Percentiles rank a stretch among this genome's conserved stretches.
These are phyloP conservation scores for Galerucella calmariensis DNA, from an alignment of 2,888 invertebrate species.

Conservation along the genomic window DNA sequence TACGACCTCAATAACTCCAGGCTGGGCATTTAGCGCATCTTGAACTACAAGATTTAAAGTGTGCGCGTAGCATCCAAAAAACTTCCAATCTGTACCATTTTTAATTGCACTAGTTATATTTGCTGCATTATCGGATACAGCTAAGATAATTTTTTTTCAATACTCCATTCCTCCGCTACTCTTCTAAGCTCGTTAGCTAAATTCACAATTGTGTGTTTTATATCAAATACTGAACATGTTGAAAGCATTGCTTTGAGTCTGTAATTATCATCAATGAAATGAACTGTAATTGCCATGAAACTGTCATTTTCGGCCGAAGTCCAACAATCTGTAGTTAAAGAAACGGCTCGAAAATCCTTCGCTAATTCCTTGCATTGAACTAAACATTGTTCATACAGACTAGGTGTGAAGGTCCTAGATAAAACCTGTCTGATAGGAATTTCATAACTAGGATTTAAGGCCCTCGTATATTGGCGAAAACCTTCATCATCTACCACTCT, in stretches of 20 bases:
- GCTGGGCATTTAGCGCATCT: slow-evolving; percentile 14
- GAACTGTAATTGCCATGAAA: too few species aligned
- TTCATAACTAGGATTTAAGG: neutral
- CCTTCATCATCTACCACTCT: neutral
- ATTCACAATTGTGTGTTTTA: too few species aligned
- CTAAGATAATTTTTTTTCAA: neutral
- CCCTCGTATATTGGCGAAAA: neutral
- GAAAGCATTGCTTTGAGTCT: too few species aligned
- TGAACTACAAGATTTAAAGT: slow-evolving; percentile 35
- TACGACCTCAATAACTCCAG: slow-evolving; percentile 6
- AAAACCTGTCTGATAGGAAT: neutral
- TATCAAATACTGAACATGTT: too few species aligned
- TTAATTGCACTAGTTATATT: slow-evolving; percentile 30
- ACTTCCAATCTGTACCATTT: neutral
- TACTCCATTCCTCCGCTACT: neutral
- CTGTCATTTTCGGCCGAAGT: neutral
- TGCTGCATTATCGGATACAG: neutral
- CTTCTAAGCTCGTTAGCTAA: neutral
- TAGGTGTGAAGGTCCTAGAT: neutral
- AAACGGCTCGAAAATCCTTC: neutral
- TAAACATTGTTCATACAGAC: neutral
- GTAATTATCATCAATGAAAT: too few species aligned
- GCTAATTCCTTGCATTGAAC: neutral
- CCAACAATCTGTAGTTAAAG: neutral
- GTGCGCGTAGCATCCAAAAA: neutral